Evolutionary conservation across 2,888 invertebrate genomes (phyloP).

Genomic region (Synanthedon vespiformis): DNA sequence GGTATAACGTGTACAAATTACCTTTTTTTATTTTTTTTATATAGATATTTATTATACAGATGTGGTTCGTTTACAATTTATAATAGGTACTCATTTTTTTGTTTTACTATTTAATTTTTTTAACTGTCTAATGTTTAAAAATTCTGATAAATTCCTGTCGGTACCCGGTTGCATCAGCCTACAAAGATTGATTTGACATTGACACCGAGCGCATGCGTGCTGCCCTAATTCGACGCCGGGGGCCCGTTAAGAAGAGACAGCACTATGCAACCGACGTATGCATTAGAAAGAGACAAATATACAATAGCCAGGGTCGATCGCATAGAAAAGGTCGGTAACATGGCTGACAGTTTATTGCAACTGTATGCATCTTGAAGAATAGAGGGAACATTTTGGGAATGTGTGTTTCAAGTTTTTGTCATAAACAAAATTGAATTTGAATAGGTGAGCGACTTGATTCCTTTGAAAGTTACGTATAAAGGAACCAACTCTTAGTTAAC

Average conservation of each 20-base stretch:
- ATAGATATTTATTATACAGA: too few species aligned
- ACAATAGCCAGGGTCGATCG: constrained; percentile 23
- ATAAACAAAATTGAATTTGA: not conserved
- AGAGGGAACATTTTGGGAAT: not conserved
- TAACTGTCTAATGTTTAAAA: not conserved
- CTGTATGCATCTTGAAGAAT: constrained; percentile 26
- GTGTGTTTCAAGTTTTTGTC: not conserved
- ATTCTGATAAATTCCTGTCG: constrained; percentile 14
- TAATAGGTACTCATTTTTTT: too few species aligned
- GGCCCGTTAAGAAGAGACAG: constrained; percentile 29
- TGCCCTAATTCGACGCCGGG: constrained; percentile 53
- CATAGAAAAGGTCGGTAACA: constrained; percentile 43
- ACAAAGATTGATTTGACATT: constrained; percentile 69
- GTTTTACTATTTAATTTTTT: too few species aligned
- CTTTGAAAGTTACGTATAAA: not conserved
- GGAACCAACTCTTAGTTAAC: not conserved
- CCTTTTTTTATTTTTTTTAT: too few species aligned
- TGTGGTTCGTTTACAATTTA: too few species aligned
- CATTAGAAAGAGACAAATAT: constrained; percentile 28
- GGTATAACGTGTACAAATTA: too few species aligned
- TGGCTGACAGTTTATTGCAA: constrained; percentile 57
- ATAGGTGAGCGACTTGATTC: not conserved
- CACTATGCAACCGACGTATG: constrained; percentile 14
- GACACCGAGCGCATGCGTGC: constrained; percentile 65
- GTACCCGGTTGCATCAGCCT: constrained; percentile 58